Conservation (phyloP, 1,140 invertebrate genomes). For the Cydia splendana region DNA sequence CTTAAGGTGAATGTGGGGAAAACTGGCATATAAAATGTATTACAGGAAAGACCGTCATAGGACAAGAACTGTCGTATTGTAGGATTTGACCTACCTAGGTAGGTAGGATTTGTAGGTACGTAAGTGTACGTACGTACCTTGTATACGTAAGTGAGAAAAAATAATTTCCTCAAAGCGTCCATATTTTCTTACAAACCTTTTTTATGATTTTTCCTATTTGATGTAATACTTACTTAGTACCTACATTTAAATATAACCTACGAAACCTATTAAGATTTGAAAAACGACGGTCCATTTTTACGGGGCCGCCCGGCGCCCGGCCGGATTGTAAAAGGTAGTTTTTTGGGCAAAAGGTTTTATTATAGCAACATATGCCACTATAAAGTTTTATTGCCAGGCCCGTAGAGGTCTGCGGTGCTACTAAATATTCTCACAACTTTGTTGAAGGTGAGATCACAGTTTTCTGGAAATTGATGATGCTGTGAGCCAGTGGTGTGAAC, state of each 20-base stretch:
- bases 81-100: too few relatives aligned
- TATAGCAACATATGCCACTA: slow-evolving; percentile 31
- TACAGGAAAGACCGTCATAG: too few relatives aligned
- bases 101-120: too few relatives aligned
- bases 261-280: slow-evolving; percentile 28
- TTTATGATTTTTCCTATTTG: not conserved
- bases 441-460: not conserved
- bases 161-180: too few relatives aligned
- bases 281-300: slow-evolving; percentile 19
- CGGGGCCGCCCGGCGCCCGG: not conserved
- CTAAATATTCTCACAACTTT: not conserved
- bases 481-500: too few relatives aligned
- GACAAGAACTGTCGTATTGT: too few relatives aligned
- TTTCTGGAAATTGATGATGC: too few relatives aligned
- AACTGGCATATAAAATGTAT: too few relatives aligned
- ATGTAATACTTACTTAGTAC: not conserved
- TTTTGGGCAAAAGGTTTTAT: slow-evolving; percentile 30
- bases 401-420: not conserved
- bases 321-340: slow-evolving; percentile 29
- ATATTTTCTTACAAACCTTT: not conserved
- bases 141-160: too few relatives aligned
- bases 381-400: slow-evolving; percentile 26
- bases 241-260: slow-evolving; percentile 11
- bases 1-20: too few relatives aligned
- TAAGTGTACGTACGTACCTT: too few relatives aligned